Evolutionary conservation across 2,113 vertebrate species (phyloP), one percentile per base, ranked within the genome.

Genomic region (Ceyx margarethae): DNA sequence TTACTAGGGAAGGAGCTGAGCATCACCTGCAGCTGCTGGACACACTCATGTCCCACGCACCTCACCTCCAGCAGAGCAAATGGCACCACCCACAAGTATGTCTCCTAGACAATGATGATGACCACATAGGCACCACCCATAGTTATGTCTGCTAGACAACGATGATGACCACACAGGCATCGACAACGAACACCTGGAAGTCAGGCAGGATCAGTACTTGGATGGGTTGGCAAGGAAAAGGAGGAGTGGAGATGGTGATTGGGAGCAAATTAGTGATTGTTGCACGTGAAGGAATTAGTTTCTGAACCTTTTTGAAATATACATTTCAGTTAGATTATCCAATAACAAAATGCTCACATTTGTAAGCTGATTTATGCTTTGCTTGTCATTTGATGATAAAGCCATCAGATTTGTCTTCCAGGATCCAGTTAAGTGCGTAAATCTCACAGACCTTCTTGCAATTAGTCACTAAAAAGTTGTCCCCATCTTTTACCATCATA

Each of bases 21-120:
- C 14, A 33, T 43, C 16, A 10, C 7, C 20, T 69, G 43, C 16
- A 58, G 68, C 48, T 78, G 50, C 65, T 72, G 20, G 26, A 77
- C 19, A 33, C 17, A 9, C 13, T 42, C 7, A 10, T 8, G 37
- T 53, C 37, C 29, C 7, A 13, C 0, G 0, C 6, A 23, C 14
- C 54, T 48, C 4, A 2, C 20, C 10, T 66, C 29, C 42, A n/a
- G n/a, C 33, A 81, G 8, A 71, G 9, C 6, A 75, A 73, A 37
- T 20, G 19, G 5, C 15, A 37, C 18, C 15, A 43, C 45, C 12
- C 33, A 13, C 19, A 21, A 15, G 13, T 46, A 12, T 37, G 15
- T 46, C 23, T 60, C 13, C 16, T 8, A 25, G 20, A 43, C 17
- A 67, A 31, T 18, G 11, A 18, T 56, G 33, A 28, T 1, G 2